Conservation (phyloP, 2,113 vertebrate species). For the mouse (Mus musculus) region DNA sequence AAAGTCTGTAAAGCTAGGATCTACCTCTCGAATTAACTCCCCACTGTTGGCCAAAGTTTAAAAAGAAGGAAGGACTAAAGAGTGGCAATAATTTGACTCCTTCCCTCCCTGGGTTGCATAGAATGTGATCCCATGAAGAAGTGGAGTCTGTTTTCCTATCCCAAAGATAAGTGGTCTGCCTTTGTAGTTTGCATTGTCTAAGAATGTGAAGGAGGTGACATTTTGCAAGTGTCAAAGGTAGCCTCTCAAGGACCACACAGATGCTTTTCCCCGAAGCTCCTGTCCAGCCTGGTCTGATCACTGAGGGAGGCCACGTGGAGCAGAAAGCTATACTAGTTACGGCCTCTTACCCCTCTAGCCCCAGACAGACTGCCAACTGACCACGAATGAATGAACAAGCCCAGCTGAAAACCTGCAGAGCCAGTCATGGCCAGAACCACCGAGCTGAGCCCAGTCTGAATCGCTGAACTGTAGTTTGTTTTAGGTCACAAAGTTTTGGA, state of each 20-base stretch:
- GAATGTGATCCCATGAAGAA: not conserved
- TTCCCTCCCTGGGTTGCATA: not conserved
- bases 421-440: not conserved
- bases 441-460: not conserved
- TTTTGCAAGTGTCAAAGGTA: not conserved
- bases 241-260: not conserved
- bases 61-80: slow-evolving; percentile 1
- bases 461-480: not conserved
- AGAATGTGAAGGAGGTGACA: not conserved
- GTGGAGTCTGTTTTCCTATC: not conserved
- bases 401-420: not conserved
- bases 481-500: slow-evolving; percentile 15
- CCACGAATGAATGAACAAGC: not conserved
- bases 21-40: not conserved
- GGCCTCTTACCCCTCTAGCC: not conserved
- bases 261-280: not conserved
- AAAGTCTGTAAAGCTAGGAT: not conserved
- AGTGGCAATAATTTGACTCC: not conserved
- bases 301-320: not conserved
- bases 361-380: not conserved
- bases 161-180: not conserved
- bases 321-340: not conserved
- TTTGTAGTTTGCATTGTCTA: not conserved
- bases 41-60: not conserved
- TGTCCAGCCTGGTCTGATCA: not conserved